phyloP scores from a whole-genome alignment of 2,888 invertebrate species.

The Panorpa germanica region DNA sequence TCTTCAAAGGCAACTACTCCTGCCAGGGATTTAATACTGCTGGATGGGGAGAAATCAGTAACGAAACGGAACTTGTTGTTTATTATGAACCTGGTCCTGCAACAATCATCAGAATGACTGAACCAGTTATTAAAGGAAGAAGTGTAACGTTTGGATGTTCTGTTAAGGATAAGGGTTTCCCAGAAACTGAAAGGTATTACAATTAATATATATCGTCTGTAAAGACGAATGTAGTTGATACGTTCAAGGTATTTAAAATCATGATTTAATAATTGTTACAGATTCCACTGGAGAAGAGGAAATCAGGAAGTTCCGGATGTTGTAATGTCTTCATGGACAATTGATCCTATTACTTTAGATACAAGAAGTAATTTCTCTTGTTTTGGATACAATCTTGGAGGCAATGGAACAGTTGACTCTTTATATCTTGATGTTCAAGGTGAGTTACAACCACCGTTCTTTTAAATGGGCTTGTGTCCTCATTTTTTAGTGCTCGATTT shows the following conservation, averaged over 20 bases:
- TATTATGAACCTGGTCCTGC: conserved; percentile 69
- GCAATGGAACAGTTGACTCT: conserved; percentile 49
- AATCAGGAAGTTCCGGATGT: conserved; percentile 55
- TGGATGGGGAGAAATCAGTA: conserved; percentile 70
- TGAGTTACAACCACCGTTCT: conserved; percentile 21
- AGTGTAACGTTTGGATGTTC: conserved; percentile 68
- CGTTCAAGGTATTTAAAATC: background rate
- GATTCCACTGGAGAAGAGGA: conserved; percentile 67
- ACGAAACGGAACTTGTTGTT: conserved; percentile 59
- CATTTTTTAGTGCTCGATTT: too few relatives aligned
- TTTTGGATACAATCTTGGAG: conserved; percentile 68
- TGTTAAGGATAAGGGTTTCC: conserved; percentile 67
- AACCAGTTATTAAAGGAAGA: conserved; percentile 63
- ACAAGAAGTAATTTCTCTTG: conserved; percentile 83
- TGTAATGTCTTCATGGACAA: conserved; percentile 55
- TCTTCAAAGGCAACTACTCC: conserved; percentile 86
- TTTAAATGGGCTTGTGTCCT: too few relatives aligned
- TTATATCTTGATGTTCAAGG: conserved; percentile 51
- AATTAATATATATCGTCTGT: conserved; percentile 2
- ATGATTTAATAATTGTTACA: conserved; percentile 15
- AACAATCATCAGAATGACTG: conserved; percentile 50
- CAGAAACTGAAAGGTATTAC: conserved; percentile 38
- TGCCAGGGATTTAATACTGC: conserved; percentile 80
- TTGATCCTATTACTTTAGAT: conserved; percentile 67
- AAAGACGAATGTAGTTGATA: background rate